Conservation (phyloP, 2,888 invertebrate genomes). For the Dione vanillae region DNA sequence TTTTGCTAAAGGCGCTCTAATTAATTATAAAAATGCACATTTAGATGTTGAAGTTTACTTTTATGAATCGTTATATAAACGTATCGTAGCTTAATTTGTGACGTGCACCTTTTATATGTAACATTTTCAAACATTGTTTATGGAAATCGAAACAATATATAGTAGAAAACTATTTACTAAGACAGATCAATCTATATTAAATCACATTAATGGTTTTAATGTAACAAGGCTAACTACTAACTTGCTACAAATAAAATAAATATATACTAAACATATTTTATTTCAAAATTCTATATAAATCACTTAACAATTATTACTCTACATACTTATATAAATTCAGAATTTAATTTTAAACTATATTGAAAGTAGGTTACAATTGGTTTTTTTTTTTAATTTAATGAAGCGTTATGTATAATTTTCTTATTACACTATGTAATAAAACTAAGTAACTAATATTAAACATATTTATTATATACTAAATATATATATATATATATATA, state of each 20-base stretch:
- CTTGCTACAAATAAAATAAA: neutral
- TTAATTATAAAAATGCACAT: too few relatives aligned
- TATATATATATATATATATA: too few relatives aligned
- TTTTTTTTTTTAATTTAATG: neutral
- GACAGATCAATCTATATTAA: too few relatives aligned
- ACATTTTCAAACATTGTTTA: too few relatives aligned
- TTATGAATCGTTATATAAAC: too few relatives aligned
- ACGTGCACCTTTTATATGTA: too few relatives aligned
- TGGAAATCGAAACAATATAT: too few relatives aligned
- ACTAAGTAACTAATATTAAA: neutral
- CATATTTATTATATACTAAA: constrained; percentile 2
- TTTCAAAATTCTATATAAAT: constrained; percentile 24
- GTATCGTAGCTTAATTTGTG: too few relatives aligned
- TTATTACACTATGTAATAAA: constrained; percentile 4
- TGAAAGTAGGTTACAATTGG: constrained; percentile 1
- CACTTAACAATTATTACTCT: constrained; percentile 15
- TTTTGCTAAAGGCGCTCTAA: too few relatives aligned
- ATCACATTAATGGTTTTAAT: too few relatives aligned
- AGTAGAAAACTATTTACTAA: too few relatives aligned
- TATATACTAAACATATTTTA: constrained; percentile 21
- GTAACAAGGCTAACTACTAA: neutral
- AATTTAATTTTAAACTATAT: neutral
- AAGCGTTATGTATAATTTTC: neutral
- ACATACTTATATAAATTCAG: neutral
- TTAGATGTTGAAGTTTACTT: too few relatives aligned